These are phyloP conservation scores for Epicauta chinensis DNA, from an alignment of 1,140 invertebrate species.

Conservation along the genomic window DNA sequence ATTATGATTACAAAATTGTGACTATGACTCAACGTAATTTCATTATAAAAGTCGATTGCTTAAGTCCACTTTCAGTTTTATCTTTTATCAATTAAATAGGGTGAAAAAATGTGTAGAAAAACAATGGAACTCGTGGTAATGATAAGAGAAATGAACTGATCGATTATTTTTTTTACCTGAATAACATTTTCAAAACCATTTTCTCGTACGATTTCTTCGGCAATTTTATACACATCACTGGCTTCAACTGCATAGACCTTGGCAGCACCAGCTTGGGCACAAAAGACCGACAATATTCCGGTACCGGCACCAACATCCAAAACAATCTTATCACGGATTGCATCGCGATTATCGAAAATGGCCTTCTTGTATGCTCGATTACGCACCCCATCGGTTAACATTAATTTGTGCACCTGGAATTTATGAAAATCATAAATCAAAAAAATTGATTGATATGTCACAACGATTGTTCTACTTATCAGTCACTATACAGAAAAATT, in stretches of 20 bases:
- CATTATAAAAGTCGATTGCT: too few relatives aligned
- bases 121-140: too few relatives aligned
- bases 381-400: constrained; percentile 73
- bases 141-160: constrained; percentile 1
- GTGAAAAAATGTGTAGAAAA: too few relatives aligned
- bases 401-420: constrained; percentile 65
- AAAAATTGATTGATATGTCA: too few relatives aligned
- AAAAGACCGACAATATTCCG: constrained; percentile 93
- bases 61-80: too few relatives aligned
- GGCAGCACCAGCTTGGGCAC: constrained; percentile 86
- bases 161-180: constrained; percentile 44
- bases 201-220: constrained; percentile 79
- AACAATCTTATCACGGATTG: constrained; percentile 69
- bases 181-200: constrained; percentile 51
- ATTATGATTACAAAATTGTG: too few relatives aligned
- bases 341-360: constrained; percentile 63
- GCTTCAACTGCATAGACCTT: constrained; percentile 92
- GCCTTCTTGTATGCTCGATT: constrained; percentile 79
- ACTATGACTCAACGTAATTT: too few relatives aligned
- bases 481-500: too few relatives aligned
- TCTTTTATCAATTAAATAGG: too few relatives aligned
- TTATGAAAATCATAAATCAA: neutral
- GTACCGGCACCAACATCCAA: constrained; percentile 97
- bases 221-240: constrained; percentile 81
- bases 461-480: too few relatives aligned